These are phyloP conservation scores for Nesidiocoris tenuis DNA, from an alignment of 2,888 invertebrate genomes.

Conservation along the genomic window DNA sequence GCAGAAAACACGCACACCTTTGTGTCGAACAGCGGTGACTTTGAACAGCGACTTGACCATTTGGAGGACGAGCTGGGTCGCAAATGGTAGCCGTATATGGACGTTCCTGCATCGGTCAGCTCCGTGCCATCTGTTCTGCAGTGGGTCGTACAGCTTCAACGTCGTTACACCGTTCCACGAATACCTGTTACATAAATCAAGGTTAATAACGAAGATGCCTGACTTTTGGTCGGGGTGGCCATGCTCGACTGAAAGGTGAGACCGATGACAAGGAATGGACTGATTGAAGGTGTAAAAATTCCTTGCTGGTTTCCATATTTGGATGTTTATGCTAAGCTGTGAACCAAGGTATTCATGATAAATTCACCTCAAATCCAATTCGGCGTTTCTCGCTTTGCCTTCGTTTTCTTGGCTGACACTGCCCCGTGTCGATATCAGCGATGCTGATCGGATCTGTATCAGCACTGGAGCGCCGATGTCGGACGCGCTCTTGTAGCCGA, in stretches of 20 bases:
- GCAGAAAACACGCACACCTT: too few relatives aligned
- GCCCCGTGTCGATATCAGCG: conserved; percentile 66
- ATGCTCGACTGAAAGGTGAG: too few relatives aligned
- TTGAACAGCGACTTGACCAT: conserved; percentile 49
- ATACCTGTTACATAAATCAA: too few relatives aligned
- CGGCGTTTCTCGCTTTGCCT: conserved; percentile 62
- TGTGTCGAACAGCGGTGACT: conserved; percentile 51
- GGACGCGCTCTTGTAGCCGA: conserved; percentile 60
- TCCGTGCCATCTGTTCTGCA: conserved; percentile 65
- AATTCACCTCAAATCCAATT: conserved; percentile 61
- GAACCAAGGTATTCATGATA: too few relatives aligned
- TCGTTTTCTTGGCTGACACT: conserved; percentile 65
- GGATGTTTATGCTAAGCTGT: too few relatives aligned
- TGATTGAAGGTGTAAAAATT: too few relatives aligned
- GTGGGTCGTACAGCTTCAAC: conserved; percentile 62
- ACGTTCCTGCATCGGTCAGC: conserved; percentile 69
- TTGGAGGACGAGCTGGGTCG: conserved; percentile 50
- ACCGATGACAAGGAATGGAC: too few relatives aligned
- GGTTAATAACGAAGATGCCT: too few relatives aligned
- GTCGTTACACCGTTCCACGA: conserved; percentile 59
- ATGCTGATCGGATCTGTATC: conserved; percentile 59
- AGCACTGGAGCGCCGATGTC: conserved; percentile 64
- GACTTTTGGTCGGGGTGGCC: too few relatives aligned
- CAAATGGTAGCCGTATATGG: conserved; percentile 56
- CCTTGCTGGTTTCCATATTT: too few relatives aligned